A percentile compares a stretch with the other conserved stretches of the same genome.
phyloP scores from a whole-genome alignment of 64 coral and sea anemone species.

The Montipora foliosa region DNA sequence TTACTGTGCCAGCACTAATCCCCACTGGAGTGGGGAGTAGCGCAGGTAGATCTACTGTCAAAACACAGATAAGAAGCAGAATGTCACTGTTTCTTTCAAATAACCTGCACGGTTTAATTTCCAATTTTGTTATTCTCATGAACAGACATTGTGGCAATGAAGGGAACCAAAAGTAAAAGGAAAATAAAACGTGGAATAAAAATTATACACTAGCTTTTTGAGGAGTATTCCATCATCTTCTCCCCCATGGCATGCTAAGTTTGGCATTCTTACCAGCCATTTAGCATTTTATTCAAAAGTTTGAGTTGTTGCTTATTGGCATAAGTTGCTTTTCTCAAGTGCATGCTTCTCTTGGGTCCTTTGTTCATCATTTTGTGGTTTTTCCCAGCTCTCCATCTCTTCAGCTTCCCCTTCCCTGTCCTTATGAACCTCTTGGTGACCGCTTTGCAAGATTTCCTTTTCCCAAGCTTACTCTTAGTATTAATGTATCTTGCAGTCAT shows the following conservation, averaged over 20 bases:
- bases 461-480: conserved; percentile 78
- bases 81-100: too few relatives aligned
- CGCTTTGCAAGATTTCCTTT: conserved; percentile 89
- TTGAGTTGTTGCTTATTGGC: conserved; percentile 80
- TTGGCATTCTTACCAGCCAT: background rate
- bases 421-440: conserved; percentile 85
- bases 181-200: too few relatives aligned
- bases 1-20: too few relatives aligned
- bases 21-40: too few relatives aligned
- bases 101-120: too few relatives aligned
- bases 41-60: too few relatives aligned
- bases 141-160: too few relatives aligned
- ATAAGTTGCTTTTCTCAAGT: conserved; percentile 77
- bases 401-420: conserved; percentile 85
- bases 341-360: conserved; percentile 78
- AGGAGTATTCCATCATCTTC: too few relatives aligned
- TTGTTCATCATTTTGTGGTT: conserved; percentile 94
- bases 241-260: background rate
- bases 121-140: too few relatives aligned
- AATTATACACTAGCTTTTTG: too few relatives aligned
- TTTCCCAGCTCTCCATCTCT: conserved; percentile 84
- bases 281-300: conserved; percentile 88
- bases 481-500: conserved; percentile 11
- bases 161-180: too few relatives aligned
- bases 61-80: too few relatives aligned